Conservation (phyloP, 2,113 vertebrate species). For the Grantiella picta region DNA sequence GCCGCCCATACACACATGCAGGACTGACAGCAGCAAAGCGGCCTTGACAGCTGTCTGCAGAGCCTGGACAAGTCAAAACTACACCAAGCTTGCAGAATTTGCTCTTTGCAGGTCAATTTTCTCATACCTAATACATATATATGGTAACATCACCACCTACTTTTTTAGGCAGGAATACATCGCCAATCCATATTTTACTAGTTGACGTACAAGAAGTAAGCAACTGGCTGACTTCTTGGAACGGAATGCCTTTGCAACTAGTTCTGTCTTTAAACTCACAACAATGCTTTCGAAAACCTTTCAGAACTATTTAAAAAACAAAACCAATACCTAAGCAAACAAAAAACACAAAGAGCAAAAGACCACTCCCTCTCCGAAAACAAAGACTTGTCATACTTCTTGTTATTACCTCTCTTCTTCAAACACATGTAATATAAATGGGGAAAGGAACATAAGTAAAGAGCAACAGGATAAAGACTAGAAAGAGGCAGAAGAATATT, state of each 20-base stretch:
- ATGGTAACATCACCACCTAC: rapidly evolving
- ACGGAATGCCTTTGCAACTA: not conserved
- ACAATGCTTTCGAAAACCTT: not conserved
- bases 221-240: not conserved
- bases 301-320: not conserved
- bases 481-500: not conserved
- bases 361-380: not conserved
- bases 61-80: not conserved
- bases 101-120: not conserved
- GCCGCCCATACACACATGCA: rapidly evolving
- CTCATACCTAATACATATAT: not conserved
- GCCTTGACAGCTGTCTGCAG: not conserved
- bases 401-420: not conserved
- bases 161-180: not conserved
- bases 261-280: not conserved
- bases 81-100: not conserved
- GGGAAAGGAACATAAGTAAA: not conserved
- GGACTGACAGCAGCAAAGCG: not conserved
- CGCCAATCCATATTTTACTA: not conserved
- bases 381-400: not conserved
- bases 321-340: not conserved
- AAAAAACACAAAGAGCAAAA: not conserved
- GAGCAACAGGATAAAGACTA: not conserved
- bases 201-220: not conserved
- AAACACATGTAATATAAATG: rapidly evolving